phyloP scores from a whole-genome alignment of 2,888 invertebrate species.

The Magallana nippona region DNA sequence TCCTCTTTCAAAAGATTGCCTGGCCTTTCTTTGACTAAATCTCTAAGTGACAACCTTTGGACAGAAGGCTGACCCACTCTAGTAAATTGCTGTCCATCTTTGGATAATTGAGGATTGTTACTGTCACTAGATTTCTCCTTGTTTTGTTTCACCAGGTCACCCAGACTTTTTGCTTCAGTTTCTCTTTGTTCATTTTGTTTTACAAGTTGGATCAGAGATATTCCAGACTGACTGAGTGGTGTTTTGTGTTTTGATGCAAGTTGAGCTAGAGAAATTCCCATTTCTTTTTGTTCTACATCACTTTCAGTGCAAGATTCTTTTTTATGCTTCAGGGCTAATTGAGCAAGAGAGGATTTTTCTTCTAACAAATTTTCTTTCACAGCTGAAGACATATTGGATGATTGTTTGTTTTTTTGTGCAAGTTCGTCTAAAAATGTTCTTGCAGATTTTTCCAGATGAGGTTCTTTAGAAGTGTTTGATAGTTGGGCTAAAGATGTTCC shows the following conservation, averaged over 20 bases:
- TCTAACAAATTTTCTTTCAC: no score
- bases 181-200: not conserved
- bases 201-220: conserved; percentile 8
- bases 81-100: not conserved
- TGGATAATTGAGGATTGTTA: not conserved
- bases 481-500: not conserved
- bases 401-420: not conserved
- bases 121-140: not conserved
- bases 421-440: not conserved
- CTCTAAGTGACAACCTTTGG: not conserved
- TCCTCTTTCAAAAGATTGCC: not conserved
- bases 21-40: not conserved
- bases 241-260: not conserved
- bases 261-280: not conserved
- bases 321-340: not conserved
- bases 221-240: not conserved
- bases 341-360: not conserved
- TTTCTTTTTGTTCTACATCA: conserved; percentile 42
- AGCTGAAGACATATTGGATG: no score
- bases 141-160: conserved; percentile 40
- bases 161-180: not conserved
- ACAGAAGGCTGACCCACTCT: not conserved
- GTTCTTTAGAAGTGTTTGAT: not conserved
- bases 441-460: not conserved
- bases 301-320: not conserved